phyloP scores from a whole-genome alignment of 2,888 invertebrate species.

The Agriopis leucophaearia region DNA sequence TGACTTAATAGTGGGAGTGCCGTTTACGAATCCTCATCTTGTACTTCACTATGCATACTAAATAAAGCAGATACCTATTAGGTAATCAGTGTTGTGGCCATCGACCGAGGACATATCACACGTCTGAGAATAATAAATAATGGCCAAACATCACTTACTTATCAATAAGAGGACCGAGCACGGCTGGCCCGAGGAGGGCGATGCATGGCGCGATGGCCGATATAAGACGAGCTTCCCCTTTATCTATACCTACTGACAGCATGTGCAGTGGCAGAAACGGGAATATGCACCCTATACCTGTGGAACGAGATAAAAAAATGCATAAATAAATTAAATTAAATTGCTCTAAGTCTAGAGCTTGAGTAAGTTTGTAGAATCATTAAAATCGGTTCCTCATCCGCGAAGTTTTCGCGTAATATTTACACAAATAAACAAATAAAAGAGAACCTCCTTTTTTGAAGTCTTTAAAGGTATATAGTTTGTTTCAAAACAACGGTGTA shows the following conservation, averaged over 20 bases:
- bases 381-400: too few species aligned
- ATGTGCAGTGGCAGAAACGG: constrained; percentile 94
- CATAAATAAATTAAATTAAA: too few species aligned
- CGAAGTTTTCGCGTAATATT: too few species aligned
- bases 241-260: constrained; percentile 90
- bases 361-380: too few species aligned
- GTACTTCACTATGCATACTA: constrained; percentile 24
- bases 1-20: neutral
- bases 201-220: constrained; percentile 93
- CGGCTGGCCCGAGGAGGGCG: constrained; percentile 91
- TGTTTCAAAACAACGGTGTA: neutral
- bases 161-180: constrained; percentile 93
- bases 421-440: too few species aligned
- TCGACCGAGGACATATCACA: constrained; percentile 34
- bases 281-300: constrained; percentile 93
- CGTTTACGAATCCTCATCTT: constrained; percentile 17
- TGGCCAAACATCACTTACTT: constrained; percentile 78
- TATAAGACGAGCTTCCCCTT: constrained; percentile 91
- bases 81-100: constrained; percentile 33
- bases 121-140: constrained; percentile 39
- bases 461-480: too few species aligned
- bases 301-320: constrained; percentile 33
- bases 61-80: constrained; percentile 18
- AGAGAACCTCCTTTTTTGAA: too few species aligned
- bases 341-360: too few species aligned